Conservation (phyloP, 2,888 invertebrate species). For the Poecilobothrus nobilitatus region DNA sequence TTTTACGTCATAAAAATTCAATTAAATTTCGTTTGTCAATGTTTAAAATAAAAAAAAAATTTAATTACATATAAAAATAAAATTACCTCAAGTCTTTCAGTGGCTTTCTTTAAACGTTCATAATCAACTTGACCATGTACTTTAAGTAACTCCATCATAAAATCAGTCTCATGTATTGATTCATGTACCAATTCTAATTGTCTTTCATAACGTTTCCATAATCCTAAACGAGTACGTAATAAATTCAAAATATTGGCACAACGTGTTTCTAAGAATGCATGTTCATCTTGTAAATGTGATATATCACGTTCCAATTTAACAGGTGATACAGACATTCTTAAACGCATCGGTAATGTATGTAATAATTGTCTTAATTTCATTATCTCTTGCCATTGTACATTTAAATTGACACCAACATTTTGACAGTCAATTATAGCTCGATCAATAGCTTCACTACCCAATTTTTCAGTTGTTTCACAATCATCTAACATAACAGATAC, state of each 20-base stretch:
- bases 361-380: slow-evolving; percentile 65
- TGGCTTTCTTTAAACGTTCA: slow-evolving; percentile 70
- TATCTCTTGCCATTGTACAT: slow-evolving; percentile 67
- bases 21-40: no score
- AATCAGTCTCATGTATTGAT: slow-evolving; percentile 75
- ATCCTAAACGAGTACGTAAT: slow-evolving; percentile 54
- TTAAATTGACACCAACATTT: slow-evolving; percentile 59
- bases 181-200: slow-evolving; percentile 72
- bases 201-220: slow-evolving; percentile 71
- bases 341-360: slow-evolving; percentile 66
- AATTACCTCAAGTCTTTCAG: slow-evolving; percentile 74
- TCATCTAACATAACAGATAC: slow-evolving; percentile 58
- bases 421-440: slow-evolving; percentile 67
- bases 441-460: slow-evolving; percentile 69
- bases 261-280: slow-evolving; percentile 61
- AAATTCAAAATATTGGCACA: slow-evolving; percentile 59
- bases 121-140: slow-evolving; percentile 80
- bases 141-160: slow-evolving; percentile 76
- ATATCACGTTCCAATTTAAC: slow-evolving; percentile 68
- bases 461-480: slow-evolving; percentile 62
- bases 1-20: no score
- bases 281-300: slow-evolving; percentile 63
- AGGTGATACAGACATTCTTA: slow-evolving; percentile 69
- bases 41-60: no score
- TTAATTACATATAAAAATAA: no score